These are phyloP conservation scores for Gobionotothen gibberifrons DNA, from an alignment of 2,797 vertebrate species.

Conservation along the genomic window DNA sequence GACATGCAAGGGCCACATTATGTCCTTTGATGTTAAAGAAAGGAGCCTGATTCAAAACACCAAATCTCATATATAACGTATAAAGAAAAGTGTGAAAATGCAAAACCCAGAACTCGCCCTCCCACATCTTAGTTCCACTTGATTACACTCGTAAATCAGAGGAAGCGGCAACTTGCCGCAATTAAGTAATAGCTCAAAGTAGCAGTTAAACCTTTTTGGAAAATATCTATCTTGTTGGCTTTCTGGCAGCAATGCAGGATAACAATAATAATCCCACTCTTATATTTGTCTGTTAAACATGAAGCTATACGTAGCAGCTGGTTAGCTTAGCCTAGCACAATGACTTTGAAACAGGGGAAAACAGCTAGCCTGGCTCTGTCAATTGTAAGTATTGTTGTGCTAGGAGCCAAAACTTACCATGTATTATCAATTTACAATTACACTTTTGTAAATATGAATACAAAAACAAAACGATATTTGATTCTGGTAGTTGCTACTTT, in stretches of 20 bases:
- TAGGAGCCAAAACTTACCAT: neutral
- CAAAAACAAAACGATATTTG: neutral
- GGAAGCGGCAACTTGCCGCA: slow-evolving; percentile 79
- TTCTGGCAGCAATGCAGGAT: neutral
- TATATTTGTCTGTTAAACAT: neutral
- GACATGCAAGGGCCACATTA: slow-evolving; percentile 45
- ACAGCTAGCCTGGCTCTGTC: slow-evolving; percentile 2
- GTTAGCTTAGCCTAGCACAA: slow-evolving; percentile 39
- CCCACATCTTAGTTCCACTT: slow-evolving; percentile 23
- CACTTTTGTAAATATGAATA: neutral
- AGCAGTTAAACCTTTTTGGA: slow-evolving; percentile 13
- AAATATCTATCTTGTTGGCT: neutral
- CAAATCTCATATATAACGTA: slow-evolving; percentile 25
- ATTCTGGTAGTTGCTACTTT: neutral
- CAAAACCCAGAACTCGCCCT: slow-evolving; percentile 52
- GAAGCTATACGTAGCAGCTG: slow-evolving; percentile 2
- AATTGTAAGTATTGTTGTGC: too few relatives aligned
- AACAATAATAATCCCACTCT: neutral
- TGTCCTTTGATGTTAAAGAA: slow-evolving; percentile 41
- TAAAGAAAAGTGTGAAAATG: slow-evolving; percentile 47
- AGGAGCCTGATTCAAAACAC: slow-evolving; percentile 25
- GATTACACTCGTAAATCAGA: slow-evolving; percentile 50
- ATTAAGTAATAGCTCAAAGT: slow-evolving; percentile 77
- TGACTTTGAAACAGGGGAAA: neutral
- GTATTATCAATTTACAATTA: too few relatives aligned